Base-by-base conservation (phyloP, 2,113 vertebrate species). In the Charadrius vociferus region DNA sequence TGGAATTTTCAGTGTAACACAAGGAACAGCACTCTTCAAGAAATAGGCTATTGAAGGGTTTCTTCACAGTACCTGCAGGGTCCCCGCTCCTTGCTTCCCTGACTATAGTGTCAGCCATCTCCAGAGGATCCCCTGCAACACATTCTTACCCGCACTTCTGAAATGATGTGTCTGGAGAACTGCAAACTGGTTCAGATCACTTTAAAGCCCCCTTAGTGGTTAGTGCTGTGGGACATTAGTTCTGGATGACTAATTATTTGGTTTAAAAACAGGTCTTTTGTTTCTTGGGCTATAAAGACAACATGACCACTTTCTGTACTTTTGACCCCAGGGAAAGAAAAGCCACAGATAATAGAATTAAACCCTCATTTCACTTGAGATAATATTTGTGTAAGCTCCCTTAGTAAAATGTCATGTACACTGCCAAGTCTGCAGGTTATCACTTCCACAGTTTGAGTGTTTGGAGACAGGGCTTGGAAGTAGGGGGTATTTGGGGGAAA, bases 261-360 rank as follows among this genome's bases (percentile, higher is more conserved):
- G 94, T 98, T 92, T 97, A 88, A 96, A 97, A 96, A 97, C 96
- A 97, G 90, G 87, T 93, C 90, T 96, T 97, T 96, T 96, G 78
- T 96, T 97, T 96, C 97, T 94, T 94, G 91, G 92, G 65, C 94
- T 97, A 88, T 91, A 96, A 96, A 97, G 96, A 97, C 95, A 98
- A 96, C 95, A 95, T 97, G 95, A 93, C 92, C 95, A 96, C 86
- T 93, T 94, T 95, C 81, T 98, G 98, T 98, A 98, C 98, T 98
- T 99, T 94, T 98, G 98, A 99, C 98, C 98, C 96, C 95, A 92
- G 91, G 97, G 98, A 97, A 94, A 97, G 97, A 97, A 98, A 98
- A 98, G 98, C 98, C 98, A 98, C 97, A 98, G 98, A 98, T 99
- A 99, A 99, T 98, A 98, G 97, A 99, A 99, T 99, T 99, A 99